Evolutionary conservation across 2,113 vertebrate species (phyloP), one percentile per base, ranked within the genome.

Genomic region (Stegastes partitus): DNA sequence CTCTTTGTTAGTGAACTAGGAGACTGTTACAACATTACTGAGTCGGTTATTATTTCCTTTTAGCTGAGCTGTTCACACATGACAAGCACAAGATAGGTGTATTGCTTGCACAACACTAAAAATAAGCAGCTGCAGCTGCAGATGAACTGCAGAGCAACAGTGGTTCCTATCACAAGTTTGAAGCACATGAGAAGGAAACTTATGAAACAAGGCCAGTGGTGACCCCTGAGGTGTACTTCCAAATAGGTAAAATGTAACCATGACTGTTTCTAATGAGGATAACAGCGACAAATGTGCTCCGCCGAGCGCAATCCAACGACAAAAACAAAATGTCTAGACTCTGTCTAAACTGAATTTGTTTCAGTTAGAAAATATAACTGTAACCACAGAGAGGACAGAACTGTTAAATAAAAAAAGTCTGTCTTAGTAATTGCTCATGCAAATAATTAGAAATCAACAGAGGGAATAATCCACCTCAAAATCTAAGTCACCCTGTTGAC

Each of bases 141-240:
- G 37, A 25, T 23, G 5, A 76, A 49, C 68, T 77, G 34, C 70
- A 74, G 39, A 31, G 31, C 39, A 63, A 50, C 23, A 42, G 42
- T 23, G 22, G 64, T 65, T 55, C 66, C 2, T 37, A 28, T 87
- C 83, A 92, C 88, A 90, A 84, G 86, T 57, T 68, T 55, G 37
- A 77, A 86, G 42, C 84, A 77, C 83, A 83, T 83, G 78, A 80
- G 61, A 63, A 22, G 59, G 22, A 34, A 62, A 69, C 73, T 56
- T 68, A 61, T 76, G 57, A 78, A 68, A 76, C 64, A 62, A 34
- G 22, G 63, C 51, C 39, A 58, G 19, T 54, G 15, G n/a, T 21
- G 51, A 57, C 8, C 56, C 56, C 71, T 59, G 71, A 66, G 66
- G 61, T 71, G 9, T 3, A 9, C 61, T 57, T 42, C 31, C 9